Conservation (phyloP, 1,140 invertebrate genomes). For the Sitobion miscanthi region DNA sequence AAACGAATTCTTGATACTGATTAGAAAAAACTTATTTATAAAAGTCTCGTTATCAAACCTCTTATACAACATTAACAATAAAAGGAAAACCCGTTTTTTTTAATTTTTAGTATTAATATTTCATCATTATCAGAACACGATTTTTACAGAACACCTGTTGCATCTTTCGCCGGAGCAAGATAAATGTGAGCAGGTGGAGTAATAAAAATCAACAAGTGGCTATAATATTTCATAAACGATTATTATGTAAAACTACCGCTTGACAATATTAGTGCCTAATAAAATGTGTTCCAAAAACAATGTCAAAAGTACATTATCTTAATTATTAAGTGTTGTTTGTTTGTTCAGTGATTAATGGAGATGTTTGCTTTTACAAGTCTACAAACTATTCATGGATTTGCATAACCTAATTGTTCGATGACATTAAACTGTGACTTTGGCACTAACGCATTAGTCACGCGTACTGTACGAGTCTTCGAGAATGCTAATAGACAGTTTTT, state of each 20-base stretch:
- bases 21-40: not conserved
- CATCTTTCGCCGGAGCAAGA: not conserved
- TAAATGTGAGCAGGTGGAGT: not conserved
- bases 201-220: not conserved
- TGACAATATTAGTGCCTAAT: not conserved
- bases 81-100: not conserved
- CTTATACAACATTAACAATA: not conserved
- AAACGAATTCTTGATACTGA: not conserved
- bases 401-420: constrained; percentile 52
- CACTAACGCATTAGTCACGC: constrained; percentile 23
- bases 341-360: constrained; percentile 31
- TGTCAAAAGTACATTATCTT: constrained; percentile 24
- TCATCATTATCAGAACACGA: not conserved
- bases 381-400: constrained; percentile 31
- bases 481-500: constrained; percentile 38
- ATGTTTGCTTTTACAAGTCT: constrained; percentile 14
- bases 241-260: not conserved
- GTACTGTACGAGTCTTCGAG: not conserved
- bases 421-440: constrained; percentile 39
- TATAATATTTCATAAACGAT: not conserved
- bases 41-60: not conserved
- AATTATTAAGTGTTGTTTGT: not conserved
- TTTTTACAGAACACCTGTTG: not conserved
- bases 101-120: not conserved
- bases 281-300: not conserved